Conservation (phyloP, 23 tunicate species). For the Botrylloides violaceus region DNA sequence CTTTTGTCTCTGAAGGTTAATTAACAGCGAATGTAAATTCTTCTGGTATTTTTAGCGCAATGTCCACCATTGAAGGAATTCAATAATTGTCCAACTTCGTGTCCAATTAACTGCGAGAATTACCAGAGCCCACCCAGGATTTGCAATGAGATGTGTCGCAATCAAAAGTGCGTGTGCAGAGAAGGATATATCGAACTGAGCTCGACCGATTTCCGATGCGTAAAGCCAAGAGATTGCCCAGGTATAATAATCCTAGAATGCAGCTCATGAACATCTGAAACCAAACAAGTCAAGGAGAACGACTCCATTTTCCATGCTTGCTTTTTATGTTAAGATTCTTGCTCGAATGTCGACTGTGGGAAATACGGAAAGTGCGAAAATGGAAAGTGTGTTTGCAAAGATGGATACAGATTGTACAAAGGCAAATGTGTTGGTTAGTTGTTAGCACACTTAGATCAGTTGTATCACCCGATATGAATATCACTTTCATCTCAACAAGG, state of each 20-base stretch:
- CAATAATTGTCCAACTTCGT: conserved; percentile 3
- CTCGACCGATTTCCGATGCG: neutral
- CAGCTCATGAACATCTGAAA: too few relatives aligned
- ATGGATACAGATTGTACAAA: neutral
- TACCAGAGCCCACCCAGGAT: neutral
- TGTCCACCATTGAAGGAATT: neutral
- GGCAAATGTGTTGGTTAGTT: neutral
- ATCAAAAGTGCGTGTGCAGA: neutral
- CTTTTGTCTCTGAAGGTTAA: too few relatives aligned
- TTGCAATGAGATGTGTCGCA: neutral
- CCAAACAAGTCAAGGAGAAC: too few relatives aligned
- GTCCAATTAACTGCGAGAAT: conserved; percentile 1
- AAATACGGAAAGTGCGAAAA: conserved; percentile 2
- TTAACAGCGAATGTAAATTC: too few relatives aligned
- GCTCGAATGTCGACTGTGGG: neutral
- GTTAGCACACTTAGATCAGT: too few relatives aligned
- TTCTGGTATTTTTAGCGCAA: neutral
- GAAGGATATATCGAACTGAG: conserved; percentile 5
- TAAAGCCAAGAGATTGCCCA: neutral
- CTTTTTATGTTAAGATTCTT: neutral
- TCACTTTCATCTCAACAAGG: too few relatives aligned
- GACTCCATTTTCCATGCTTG: too few relatives aligned
- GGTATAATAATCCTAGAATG: neutral
- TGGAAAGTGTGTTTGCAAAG: conserved; percentile 10
- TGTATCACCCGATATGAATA: too few relatives aligned